Percentiles rank a stretch among this genome's conserved stretches.
phyloP scores from a whole-genome alignment of 2,113 vertebrate genomes.

The Caranx melampygus region DNA sequence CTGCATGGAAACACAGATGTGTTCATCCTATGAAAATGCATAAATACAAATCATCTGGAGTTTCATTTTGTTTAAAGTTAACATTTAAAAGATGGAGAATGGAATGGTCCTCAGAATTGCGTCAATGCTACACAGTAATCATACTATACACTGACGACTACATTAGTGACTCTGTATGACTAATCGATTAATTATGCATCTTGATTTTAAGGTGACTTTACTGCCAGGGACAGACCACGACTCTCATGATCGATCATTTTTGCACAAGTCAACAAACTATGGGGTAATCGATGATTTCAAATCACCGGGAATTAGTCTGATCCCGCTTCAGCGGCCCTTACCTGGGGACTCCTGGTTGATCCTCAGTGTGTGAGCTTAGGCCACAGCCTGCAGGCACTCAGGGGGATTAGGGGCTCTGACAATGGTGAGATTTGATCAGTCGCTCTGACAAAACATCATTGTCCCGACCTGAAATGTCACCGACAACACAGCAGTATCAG shows the following conservation, averaged over 20 bases:
- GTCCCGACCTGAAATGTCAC: constrained; percentile 48
- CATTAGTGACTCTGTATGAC: neutral
- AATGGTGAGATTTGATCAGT: constrained; percentile 69
- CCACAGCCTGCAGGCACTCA: constrained; percentile 36
- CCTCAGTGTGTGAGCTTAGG: neutral
- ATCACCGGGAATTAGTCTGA: constrained; percentile 8
- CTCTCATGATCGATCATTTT: no score
- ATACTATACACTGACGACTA: neutral
- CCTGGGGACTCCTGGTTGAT: neutral
- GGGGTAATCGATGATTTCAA: neutral
- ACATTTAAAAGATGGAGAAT: no score
- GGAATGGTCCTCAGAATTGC: no score
- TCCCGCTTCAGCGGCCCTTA: neutral
- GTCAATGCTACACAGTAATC: no score
- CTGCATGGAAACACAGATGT: neutral
- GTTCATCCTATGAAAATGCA: neutral
- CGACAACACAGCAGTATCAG: constrained; percentile 40
- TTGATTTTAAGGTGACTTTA: no score
- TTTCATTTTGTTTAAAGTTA: no score
- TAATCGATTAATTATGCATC: neutral
- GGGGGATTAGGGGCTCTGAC: constrained; percentile 53
- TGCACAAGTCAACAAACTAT: no score
- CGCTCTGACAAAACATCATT: constrained; percentile 47
- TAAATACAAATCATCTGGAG: neutral
- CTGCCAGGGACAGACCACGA: no score